phyloP scores from a whole-genome alignment of 2,113 vertebrate genomes.

The Leucosticte australis region DNA sequence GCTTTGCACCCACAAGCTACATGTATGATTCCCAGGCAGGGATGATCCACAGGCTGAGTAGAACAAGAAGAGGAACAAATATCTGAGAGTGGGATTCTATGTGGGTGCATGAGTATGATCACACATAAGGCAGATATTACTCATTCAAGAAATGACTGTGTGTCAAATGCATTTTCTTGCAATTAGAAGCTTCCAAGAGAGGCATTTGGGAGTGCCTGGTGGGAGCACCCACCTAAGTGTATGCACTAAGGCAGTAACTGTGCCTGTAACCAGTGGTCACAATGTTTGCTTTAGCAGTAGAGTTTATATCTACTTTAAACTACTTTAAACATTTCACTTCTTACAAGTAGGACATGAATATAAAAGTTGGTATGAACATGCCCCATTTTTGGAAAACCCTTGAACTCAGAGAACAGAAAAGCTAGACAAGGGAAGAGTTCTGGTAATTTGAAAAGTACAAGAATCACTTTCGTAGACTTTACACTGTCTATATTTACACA shows the following conservation, averaged over 20 bases:
- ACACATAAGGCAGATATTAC: not conserved
- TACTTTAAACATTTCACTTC: not conserved
- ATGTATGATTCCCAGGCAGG: not conserved
- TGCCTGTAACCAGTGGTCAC: not conserved
- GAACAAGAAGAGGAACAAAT: not conserved
- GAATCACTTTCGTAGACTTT: not conserved
- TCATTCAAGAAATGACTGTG: not conserved
- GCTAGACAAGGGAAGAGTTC: too few relatives aligned
- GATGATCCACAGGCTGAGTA: not conserved
- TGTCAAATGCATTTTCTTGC: not conserved
- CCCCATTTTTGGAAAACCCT: not conserved
- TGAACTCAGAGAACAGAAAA: not conserved
- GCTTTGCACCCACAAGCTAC: not conserved
- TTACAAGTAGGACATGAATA: not conserved
- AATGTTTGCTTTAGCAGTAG: not conserved
- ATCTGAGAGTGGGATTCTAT: not conserved
- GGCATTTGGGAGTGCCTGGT: not conserved
- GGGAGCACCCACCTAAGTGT: fast-evolving
- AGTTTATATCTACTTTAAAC: not conserved
- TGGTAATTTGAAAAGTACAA: not conserved
- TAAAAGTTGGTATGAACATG: not conserved
- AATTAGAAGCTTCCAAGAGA: not conserved
- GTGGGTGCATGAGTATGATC: not conserved
- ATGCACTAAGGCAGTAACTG: not conserved
- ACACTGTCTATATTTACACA: not conserved